Evolutionary conservation across 2,113 vertebrate genomes (phyloP).

Genomic region (Hoplias malabaricus): DNA sequence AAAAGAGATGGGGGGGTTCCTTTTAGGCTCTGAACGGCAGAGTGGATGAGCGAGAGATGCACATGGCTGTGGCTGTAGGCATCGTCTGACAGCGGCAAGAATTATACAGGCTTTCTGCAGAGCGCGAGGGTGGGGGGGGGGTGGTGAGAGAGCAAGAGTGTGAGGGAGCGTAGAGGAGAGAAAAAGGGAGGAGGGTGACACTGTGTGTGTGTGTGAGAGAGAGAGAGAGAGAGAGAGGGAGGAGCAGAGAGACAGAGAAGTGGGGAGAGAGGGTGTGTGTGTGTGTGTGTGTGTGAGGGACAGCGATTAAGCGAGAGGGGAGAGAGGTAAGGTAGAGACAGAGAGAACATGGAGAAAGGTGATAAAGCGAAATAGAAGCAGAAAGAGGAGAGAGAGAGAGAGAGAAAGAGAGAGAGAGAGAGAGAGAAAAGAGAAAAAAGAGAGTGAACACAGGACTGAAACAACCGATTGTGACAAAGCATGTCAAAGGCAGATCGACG

Average conservation of each 20-base stretch:
- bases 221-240: constrained; percentile 14
- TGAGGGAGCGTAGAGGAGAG: constrained; percentile 29
- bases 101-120: constrained; percentile 50
- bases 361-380: background rate
- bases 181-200: constrained; percentile 29
- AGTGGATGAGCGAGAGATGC: constrained; percentile 71
- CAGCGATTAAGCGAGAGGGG: constrained; percentile 2
- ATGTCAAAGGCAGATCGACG: constrained; percentile 62
- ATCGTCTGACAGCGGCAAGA: constrained; percentile 62
- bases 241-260: constrained; percentile 1
- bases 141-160: constrained; percentile 18
- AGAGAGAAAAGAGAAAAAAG: constrained; percentile 1
- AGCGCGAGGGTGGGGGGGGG: constrained; percentile 38
- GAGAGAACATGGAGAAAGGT: background rate
- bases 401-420: background rate
- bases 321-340: background rate
- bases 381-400: constrained; percentile 3
- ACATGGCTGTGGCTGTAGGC: constrained; percentile 75
- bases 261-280: background rate
- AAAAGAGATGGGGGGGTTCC: constrained; percentile 54
- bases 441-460: constrained; percentile 59
- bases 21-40: constrained; percentile 67
- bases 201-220: too few relatives aligned
- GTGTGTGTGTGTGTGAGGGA: background rate
- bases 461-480: constrained; percentile 83